These are phyloP conservation scores for Heteractis magnifica DNA, from an alignment of 92 coral and sea anemone genomes.

Conservation along the genomic window DNA sequence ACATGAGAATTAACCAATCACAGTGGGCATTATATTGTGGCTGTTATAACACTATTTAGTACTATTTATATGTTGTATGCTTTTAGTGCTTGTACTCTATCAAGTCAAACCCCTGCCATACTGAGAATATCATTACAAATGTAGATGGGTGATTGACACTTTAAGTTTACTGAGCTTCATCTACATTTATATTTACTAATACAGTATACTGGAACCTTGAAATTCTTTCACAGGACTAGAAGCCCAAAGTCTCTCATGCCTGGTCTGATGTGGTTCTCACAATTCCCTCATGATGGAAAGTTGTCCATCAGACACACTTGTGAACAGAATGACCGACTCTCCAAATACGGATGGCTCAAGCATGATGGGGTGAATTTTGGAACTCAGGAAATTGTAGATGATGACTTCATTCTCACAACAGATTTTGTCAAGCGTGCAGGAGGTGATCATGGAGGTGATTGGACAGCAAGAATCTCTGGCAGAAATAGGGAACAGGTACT, in stretches of 20 bases:
- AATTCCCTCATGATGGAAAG: slow-evolving; percentile 76
- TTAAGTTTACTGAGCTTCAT: too few relatives aligned
- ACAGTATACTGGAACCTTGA: neutral
- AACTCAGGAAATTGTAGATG: slow-evolving; percentile 81
- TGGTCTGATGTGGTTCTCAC: slow-evolving; percentile 98
- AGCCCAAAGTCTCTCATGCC: slow-evolving; percentile 87
- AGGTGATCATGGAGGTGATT: slow-evolving; percentile 96
- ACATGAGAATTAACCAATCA: too few relatives aligned
- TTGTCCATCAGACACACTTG: slow-evolving; percentile 88
- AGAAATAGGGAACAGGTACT: slow-evolving; percentile 62
- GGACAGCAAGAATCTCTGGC: slow-evolving; percentile 93
- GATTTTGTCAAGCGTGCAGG: slow-evolving; percentile 83
- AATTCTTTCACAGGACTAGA: slow-evolving; percentile 61
- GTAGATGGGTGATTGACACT: too few relatives aligned
- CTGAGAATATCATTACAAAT: too few relatives aligned
- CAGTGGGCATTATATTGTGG: too few relatives aligned
- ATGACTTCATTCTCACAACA: slow-evolving; percentile 76
- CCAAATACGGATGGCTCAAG: slow-evolving; percentile 92
- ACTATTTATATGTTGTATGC: neutral
- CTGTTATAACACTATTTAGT: too few relatives aligned
- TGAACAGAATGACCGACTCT: slow-evolving; percentile 87
- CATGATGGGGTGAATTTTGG: slow-evolving; percentile 97
- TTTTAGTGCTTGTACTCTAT: neutral
- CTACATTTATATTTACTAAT: too few relatives aligned
- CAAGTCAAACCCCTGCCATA: too few relatives aligned